phyloP scores from a whole-genome alignment of 1,140 invertebrate genomes.

The Holcopasites calliopsidis region DNA sequence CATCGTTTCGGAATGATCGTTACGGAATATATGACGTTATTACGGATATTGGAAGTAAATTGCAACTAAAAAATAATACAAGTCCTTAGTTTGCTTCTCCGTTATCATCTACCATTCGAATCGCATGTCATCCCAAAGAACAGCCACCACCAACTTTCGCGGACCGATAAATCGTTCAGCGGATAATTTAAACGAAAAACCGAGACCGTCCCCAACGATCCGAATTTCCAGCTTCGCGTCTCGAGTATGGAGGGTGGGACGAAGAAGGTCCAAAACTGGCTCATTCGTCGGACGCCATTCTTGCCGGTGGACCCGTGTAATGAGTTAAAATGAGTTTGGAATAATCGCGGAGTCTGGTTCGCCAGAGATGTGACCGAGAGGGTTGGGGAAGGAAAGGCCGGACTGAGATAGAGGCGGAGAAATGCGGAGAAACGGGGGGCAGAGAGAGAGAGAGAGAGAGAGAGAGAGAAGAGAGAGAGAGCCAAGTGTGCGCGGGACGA shows the following conservation, averaged over 20 bases:
- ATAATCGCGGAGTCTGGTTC: conserved; percentile 67
- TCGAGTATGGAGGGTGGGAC: neutral
- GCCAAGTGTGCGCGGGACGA: conserved; percentile 40
- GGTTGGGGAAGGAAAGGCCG: conserved; percentile 23
- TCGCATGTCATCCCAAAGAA: neutral
- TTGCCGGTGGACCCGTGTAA: conserved; percentile 62
- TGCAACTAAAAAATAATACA: no score
- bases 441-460: conserved; percentile 53
- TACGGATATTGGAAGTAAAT: no score
- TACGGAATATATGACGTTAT: no score
- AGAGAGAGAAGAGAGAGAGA: conserved; percentile 50
- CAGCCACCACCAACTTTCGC: neutral
- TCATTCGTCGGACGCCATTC: conserved; percentile 60
- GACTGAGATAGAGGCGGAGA: conserved; percentile 33
- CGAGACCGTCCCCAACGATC: conserved; percentile 42
- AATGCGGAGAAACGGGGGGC: conserved; percentile 33
- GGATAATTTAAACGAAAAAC: conserved; percentile 32
- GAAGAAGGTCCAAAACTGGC: conserved; percentile 18
- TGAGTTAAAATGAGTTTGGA: conserved; percentile 73
- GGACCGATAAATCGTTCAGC: conserved; percentile 11
- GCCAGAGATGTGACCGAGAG: conserved; percentile 47
- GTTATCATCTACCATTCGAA: no score
- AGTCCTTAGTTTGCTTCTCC: no score
- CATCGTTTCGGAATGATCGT: no score
- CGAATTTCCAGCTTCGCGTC: conserved; percentile 38